A percentile compares a stretch with the other conserved stretches of the same genome.
phyloP scores from a whole-genome alignment of 1,140 invertebrate genomes.

The Sitophilus oryzae region DNA sequence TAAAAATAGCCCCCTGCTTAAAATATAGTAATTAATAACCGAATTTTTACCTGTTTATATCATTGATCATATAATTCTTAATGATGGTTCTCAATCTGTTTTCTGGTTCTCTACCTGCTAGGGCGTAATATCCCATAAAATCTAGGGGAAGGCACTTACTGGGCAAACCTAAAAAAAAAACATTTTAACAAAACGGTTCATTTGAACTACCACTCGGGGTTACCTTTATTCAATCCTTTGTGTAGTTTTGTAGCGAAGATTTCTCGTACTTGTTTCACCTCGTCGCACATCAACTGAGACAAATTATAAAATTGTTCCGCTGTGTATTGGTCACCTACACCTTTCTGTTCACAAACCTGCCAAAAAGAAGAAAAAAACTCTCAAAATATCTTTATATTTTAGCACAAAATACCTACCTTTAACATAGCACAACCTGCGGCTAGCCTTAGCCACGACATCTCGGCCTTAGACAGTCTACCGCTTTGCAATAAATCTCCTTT shows the following conservation, averaged over 20 bases:
- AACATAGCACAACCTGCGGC: conserved; percentile 92
- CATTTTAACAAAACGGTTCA: conserved; percentile 34
- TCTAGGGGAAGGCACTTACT: conserved; percentile 88
- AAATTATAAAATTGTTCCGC: conserved; percentile 93
- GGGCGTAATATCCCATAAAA: conserved; percentile 93
- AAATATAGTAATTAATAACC: not conserved
- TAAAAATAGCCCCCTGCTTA: too few relatives aligned
- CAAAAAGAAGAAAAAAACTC: not conserved
- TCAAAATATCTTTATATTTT: not conserved
- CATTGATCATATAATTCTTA: conserved; percentile 67
- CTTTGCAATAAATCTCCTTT: conserved; percentile 74
- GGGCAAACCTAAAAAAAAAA: conserved; percentile 58
- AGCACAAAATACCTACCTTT: conserved; percentile 50
- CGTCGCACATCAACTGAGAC: conserved; percentile 84
- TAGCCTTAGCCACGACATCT: conserved; percentile 87
- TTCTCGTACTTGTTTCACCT: conserved; percentile 84
- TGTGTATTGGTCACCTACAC: conserved; percentile 89
- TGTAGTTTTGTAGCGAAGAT: conserved; percentile 86
- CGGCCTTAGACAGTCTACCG: conserved; percentile 67
- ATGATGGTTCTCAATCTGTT: conserved; percentile 46
- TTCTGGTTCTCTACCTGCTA: conserved; percentile 80
- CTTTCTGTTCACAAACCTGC: conserved; percentile 85
- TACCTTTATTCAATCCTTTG: conserved; percentile 58
- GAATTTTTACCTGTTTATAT: conserved; percentile 62
- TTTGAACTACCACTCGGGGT: not conserved